Conservation (phyloP, 2,888 invertebrate species). For the Drosophila cyrtoloma region DNA sequence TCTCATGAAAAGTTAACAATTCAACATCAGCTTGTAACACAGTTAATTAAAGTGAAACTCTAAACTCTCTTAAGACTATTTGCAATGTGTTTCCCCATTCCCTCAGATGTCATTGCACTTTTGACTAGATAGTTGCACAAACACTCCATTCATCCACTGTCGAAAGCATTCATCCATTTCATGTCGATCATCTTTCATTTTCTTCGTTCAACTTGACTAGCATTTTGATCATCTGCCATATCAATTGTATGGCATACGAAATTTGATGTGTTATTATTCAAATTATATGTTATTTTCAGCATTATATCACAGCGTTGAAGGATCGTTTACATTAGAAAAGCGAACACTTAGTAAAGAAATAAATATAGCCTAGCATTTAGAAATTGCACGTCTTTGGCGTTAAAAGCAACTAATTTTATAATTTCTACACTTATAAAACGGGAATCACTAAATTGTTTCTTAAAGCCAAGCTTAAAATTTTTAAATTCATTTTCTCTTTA, state of each 20-base stretch:
- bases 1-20: background rate
- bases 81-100: background rate
- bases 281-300: conserved; percentile 72
- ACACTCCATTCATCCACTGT: background rate
- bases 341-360: background rate
- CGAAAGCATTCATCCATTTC: conserved; percentile 1
- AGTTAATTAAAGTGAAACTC: background rate
- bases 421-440: background rate
- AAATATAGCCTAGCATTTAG: background rate
- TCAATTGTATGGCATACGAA: conserved; percentile 64
- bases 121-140: background rate
- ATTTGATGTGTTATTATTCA: conserved; percentile 75
- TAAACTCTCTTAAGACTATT: background rate
- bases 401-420: background rate
- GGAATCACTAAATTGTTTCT: background rate
- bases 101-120: conserved; percentile 4
- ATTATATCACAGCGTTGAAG: conserved; percentile 44
- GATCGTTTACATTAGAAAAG: conserved; percentile 21
- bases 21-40: background rate
- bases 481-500: background rate
- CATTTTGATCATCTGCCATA: conserved; percentile 33
- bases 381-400: background rate
- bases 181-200: conserved; percentile 24
- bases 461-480: background rate
- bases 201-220: background rate